Evolutionary conservation across 2,113 vertebrate species (phyloP).

Genomic region (Etheostoma spectabile): DNA sequence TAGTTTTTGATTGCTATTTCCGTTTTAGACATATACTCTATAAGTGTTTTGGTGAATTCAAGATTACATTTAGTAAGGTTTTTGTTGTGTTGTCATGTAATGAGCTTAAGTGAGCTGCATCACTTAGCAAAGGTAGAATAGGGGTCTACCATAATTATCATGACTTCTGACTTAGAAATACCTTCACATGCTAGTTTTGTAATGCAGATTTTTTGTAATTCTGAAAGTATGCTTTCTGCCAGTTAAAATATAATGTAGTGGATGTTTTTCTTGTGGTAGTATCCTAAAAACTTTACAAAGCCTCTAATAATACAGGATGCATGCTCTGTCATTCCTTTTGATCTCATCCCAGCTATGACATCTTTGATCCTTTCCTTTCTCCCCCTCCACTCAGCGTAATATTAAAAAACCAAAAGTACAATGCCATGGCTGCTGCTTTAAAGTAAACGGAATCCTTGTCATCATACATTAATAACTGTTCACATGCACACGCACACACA

Average conservation of each 20-base stretch:
- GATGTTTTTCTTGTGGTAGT: slow-evolving; percentile 47
- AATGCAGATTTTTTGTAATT: slow-evolving; percentile 33
- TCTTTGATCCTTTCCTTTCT: slow-evolving; percentile 72
- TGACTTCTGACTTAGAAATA: slow-evolving; percentile 22
- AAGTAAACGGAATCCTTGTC: slow-evolving; percentile 69
- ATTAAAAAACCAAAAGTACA: slow-evolving; percentile 71
- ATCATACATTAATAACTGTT: slow-evolving; percentile 71
- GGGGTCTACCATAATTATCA: slow-evolving; percentile 43
- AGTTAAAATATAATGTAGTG: slow-evolving; percentile 37
- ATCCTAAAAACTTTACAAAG: slow-evolving; percentile 66
- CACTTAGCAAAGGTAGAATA: slow-evolving; percentile 42
- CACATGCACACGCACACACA: slow-evolving; percentile 25
- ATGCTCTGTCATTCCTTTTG: slow-evolving; percentile 65
- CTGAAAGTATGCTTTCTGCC: slow-evolving; percentile 35
- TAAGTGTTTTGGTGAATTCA: slow-evolving; percentile 29
- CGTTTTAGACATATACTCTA: slow-evolving; percentile 36
- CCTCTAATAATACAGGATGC: slow-evolving; percentile 61
- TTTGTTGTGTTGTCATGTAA: slow-evolving; percentile 23
- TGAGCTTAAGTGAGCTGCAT: slow-evolving; percentile 27
- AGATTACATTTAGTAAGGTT: slow-evolving; percentile 49
- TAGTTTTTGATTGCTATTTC: slow-evolving; percentile 53
- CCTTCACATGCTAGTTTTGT: slow-evolving; percentile 17
- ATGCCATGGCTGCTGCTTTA: slow-evolving; percentile 59
- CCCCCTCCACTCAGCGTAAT: slow-evolving; percentile 64
- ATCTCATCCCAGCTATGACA: slow-evolving; percentile 66